Evolutionary conservation across 2,113 vertebrate species (phyloP).

Genomic region (Lutjanus erythropterus): DNA sequence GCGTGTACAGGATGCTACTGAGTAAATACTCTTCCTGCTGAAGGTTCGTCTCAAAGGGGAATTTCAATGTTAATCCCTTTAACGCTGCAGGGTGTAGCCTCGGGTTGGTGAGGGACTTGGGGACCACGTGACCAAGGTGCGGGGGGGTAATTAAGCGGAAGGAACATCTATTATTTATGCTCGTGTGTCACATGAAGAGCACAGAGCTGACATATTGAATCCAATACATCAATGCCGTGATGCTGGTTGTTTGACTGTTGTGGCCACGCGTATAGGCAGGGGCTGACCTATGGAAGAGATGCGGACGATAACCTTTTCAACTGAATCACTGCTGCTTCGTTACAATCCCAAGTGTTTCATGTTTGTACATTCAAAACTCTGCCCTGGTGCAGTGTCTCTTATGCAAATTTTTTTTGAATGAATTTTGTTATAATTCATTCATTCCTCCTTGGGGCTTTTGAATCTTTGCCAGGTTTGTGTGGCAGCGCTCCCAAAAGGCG

Average conservation of each 20-base stretch:
- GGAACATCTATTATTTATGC: slow-evolving; percentile 80
- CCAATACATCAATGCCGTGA: slow-evolving; percentile 52
- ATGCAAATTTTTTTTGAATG: slow-evolving; percentile 34
- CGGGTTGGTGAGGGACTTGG: slow-evolving; percentile 39
- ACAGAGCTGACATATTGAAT: slow-evolving; percentile 46
- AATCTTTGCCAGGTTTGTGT: slow-evolving; percentile 57
- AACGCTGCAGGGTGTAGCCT: slow-evolving; percentile 38
- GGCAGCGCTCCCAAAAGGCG: slow-evolving; percentile 56
- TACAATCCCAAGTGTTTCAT: neutral
- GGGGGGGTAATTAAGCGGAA: slow-evolving; percentile 71
- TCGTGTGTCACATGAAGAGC: slow-evolving; percentile 61
- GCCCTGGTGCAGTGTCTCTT: slow-evolving; percentile 1
- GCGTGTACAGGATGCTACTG: slow-evolving; percentile 41
- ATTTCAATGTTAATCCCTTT: slow-evolving; percentile 55
- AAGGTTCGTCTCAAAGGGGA: slow-evolving; percentile 50
- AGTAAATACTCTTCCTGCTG: slow-evolving; percentile 52
- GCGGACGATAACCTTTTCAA: neutral
- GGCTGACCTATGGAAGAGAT: slow-evolving; percentile 11
- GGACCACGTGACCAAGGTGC: slow-evolving; percentile 68
- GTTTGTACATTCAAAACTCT: neutral
- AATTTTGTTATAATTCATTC: slow-evolving; percentile 41
- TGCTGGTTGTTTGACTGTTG: slow-evolving; percentile 25
- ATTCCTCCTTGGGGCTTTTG: slow-evolving; percentile 48
- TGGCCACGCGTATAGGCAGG: slow-evolving; percentile 16
- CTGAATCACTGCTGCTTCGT: slow-evolving; percentile 1